Evolutionary conservation across 2,797 vertebrate species (phyloP), one percentile per base, ranked within the genome.

Genomic region (Eleutherodactylus coqui): DNA sequence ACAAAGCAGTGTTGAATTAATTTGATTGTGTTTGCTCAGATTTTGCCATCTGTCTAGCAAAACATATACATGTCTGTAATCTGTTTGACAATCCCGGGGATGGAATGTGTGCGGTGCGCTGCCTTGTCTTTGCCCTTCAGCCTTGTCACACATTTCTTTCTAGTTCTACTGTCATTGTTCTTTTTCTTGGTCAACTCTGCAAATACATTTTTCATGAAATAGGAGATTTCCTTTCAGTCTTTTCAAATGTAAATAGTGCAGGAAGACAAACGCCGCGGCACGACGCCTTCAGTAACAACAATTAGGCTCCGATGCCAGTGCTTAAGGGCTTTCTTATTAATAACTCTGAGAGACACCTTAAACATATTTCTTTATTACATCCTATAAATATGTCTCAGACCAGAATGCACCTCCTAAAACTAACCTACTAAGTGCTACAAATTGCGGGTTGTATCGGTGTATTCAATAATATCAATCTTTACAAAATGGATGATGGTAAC

Each of bases 51-150:
- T 70, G 79, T 83, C 73, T 77, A 27, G 47, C 32, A 77, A 76
- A 69, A 69, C 34, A 86, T 83, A 77, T 78, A 86, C 62, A 82
- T 78, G 85, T 83, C 85, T 72, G 24, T 83, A 87, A 87, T 87
- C 81, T 86, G 85, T 86, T 83, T 87, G 86, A 87, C 86, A 87
- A 87, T 79, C 83, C 83, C 62, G 27, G n/a, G 60, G 43, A 55
- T 49, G 32, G 85, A 82, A 49, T 75, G 85, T 86, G 69, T 69
- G 60, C 79, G 36, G 58, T 51, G 27, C 41, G 24, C 79, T 83
- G 78, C 67, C 81, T 79, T 79, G 75, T 8, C 49, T 87, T 72
- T 83, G 75, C 80, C 86, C 86, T 87, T 83, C 81, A 83, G 75
- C 86, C 81, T 58, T 62, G 49, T 87, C 75, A 79, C 51, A 16